These are phyloP conservation scores for Melieria picta DNA, from an alignment of 2,888 invertebrate genomes.

Conservation along the genomic window DNA sequence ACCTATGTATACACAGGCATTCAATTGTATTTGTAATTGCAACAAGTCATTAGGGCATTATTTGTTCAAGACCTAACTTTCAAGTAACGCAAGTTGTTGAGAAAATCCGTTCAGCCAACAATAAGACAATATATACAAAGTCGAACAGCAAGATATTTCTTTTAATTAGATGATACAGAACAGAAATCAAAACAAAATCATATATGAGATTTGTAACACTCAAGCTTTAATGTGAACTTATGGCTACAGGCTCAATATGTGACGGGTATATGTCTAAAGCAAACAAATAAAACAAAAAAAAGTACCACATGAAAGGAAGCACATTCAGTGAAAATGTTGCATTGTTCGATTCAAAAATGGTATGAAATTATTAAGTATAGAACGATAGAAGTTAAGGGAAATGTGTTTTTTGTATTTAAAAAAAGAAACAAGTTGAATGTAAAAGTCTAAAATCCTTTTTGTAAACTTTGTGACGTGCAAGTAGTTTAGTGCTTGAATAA, in stretches of 20 bases:
- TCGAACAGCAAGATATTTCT: not conserved
- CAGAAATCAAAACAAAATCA: not conserved
- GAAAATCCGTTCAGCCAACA: constrained; percentile 57
- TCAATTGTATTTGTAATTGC: no score
- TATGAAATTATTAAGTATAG: constrained; percentile 1
- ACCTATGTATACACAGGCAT: no score
- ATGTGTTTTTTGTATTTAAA: not conserved
- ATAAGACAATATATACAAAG: constrained; percentile 39
- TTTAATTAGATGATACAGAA: not conserved
- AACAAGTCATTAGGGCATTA: not conserved
- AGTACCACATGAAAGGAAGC: no score
- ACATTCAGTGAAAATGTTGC: no score
- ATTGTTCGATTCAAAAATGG: not conserved
- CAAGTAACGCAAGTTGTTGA: constrained; percentile 54
- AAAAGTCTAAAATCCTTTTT: not conserved
- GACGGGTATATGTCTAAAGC: not conserved
- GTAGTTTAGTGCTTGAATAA: constrained; percentile 13
- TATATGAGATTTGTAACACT: not conserved
- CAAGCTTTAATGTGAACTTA: constrained; percentile 25
- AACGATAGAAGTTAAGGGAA: not conserved
- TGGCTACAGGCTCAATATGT: constrained; percentile 13
- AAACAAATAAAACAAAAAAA: no score
- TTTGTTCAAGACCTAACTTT: not conserved
- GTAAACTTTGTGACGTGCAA: not conserved
- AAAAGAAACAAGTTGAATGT: not conserved